Percentiles rank a stretch among this genome's conserved stretches.
phyloP scores from a whole-genome alignment of 2,797 vertebrate genomes.

The Alcedo atthis region DNA sequence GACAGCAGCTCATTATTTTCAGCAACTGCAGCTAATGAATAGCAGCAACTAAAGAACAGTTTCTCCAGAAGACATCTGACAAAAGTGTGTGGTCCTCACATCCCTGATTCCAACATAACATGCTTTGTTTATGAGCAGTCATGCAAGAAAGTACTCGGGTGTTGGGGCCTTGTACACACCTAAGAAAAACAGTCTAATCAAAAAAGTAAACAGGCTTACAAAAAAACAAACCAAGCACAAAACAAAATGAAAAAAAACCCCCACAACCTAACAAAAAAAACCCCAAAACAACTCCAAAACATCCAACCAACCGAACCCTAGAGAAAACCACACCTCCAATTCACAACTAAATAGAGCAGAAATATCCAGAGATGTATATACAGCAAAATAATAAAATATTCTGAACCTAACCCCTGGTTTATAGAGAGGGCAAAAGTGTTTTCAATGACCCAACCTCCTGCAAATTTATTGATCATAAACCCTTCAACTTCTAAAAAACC shows the following conservation, averaged over 20 bases:
- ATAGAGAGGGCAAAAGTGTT: not conserved
- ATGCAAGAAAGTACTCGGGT: not conserved
- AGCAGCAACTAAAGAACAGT: not conserved
- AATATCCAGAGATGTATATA: not conserved
- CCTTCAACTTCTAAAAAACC: not conserved
- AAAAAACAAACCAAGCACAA: too few relatives aligned
- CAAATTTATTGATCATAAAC: not conserved
- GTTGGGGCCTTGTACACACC: not conserved
- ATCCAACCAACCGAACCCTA: too few relatives aligned
- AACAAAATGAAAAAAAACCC: not conserved
- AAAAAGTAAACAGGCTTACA: not conserved
- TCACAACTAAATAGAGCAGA: not conserved
- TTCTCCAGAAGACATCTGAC: not conserved
- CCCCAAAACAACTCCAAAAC: not conserved
- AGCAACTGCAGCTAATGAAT: not conserved
- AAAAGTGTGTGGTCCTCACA: not conserved
- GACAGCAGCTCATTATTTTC: not conserved
- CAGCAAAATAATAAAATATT: not conserved
- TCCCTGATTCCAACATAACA: not conserved
- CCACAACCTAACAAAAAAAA: too few relatives aligned
- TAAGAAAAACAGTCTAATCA: not conserved
- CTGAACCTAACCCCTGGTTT: not conserved
- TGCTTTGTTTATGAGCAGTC: not conserved
- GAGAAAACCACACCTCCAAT: not conserved
- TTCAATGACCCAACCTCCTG: not conserved